A percentile compares a stretch with the other conserved stretches of the same genome.
Conservation (phyloP, 2,888 invertebrate genomes). For the Eupithecia centaureata region DNA sequence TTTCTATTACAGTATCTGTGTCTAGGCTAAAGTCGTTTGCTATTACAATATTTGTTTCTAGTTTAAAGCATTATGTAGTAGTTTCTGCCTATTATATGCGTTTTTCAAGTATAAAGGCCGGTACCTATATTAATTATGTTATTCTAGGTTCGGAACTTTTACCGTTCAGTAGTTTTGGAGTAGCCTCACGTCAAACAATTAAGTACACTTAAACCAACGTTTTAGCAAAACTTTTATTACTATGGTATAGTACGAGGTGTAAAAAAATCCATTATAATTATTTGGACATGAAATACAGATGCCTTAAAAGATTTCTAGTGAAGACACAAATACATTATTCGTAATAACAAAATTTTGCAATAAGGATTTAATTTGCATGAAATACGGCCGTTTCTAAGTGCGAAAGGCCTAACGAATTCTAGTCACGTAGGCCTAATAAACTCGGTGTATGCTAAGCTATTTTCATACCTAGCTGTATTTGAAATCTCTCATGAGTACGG, state of each 20-base stretch:
- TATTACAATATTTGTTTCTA: no score
- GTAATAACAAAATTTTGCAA: neutral
- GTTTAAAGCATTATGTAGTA: no score
- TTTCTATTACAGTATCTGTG: neutral
- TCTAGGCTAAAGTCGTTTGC: neutral
- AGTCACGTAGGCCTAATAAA: conserved; percentile 53
- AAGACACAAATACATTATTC: conserved; percentile 1
- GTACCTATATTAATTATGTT: no score
- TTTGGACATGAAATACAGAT: neutral
- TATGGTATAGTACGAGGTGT: no score
- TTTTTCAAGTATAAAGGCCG: no score
- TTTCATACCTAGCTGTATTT: conserved; percentile 52
- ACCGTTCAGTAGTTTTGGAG: neutral
- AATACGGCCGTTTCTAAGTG: conserved; percentile 11
- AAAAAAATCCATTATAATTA: neutral
- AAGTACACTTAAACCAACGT: no score
- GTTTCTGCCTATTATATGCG: no score
- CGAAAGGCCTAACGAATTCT: conserved; percentile 23
- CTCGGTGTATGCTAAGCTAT: conserved; percentile 35
- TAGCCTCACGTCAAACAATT: no score
- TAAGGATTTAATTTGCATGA: conserved; percentile 13
- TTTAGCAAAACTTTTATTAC: no score
- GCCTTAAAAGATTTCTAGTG: neutral
- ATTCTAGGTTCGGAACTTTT: neutral
- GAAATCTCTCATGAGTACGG: conserved; percentile 57